Evolutionary conservation across 2,797 vertebrate genomes (phyloP).

Genomic region (Merluccius polli): DNA sequence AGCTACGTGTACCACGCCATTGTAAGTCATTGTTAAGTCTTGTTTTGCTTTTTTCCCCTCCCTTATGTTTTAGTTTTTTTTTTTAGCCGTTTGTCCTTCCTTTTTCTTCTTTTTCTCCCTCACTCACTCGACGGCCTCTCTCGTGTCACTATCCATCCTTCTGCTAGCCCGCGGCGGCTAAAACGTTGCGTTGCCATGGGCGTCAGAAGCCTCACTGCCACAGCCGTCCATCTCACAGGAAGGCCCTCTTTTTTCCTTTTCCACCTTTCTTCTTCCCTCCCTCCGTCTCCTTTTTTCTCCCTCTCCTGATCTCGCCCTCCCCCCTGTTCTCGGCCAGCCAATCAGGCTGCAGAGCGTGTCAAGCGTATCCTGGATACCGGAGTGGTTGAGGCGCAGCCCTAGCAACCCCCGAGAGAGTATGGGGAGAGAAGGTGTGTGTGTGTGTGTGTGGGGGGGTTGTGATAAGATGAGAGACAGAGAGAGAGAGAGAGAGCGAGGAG

Average conservation of each 20-base stretch:
- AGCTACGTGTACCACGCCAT: constrained; percentile 14
- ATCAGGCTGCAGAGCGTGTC: constrained; percentile 59
- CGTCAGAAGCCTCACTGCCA: constrained; percentile 51
- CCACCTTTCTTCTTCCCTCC: constrained; percentile 9
- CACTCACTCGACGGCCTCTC: constrained; percentile 20
- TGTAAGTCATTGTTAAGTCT: constrained; percentile 6
- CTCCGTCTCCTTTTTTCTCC: constrained; percentile 27
- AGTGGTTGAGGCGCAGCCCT: constrained; percentile 65
- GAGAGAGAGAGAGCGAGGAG: background rate
- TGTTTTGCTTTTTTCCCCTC: background rate
- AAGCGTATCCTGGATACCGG: constrained; percentile 74
- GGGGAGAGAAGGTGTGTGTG: constrained; percentile 16
- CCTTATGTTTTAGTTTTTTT: background rate
- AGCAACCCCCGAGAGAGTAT: constrained; percentile 53
- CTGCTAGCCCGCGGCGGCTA: constrained; percentile 31
- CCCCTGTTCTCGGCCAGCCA: constrained; percentile 63
- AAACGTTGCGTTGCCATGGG: constrained; percentile 50
- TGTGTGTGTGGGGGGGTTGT: constrained; percentile 10
- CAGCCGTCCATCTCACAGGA: constrained; percentile 60
- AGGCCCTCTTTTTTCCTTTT: constrained; percentile 35
- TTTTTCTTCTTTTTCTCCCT: constrained; percentile 10
- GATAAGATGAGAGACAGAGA: constrained; percentile 13
- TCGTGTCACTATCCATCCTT: constrained; percentile 17
- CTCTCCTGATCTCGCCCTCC: constrained; percentile 16
- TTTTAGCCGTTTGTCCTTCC: background rate